Percentiles rank a stretch among this genome's conserved stretches.
phyloP scores from a whole-genome alignment of 2,888 invertebrate species.

The Orchestes rusci region DNA sequence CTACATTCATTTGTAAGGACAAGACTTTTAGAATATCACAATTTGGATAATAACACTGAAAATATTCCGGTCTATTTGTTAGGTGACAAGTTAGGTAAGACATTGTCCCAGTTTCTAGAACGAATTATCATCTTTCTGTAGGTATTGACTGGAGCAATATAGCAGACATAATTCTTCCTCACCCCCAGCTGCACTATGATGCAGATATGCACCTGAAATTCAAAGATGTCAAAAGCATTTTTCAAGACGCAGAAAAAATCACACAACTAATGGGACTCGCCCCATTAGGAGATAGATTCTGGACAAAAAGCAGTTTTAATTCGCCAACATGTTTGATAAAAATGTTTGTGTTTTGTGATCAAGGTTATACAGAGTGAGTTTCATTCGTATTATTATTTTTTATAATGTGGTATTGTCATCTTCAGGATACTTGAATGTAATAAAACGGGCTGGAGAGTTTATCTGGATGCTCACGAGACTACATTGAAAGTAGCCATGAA shows the following conservation, averaged over 20 bases:
- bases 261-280: constrained; percentile 45
- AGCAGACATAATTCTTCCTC: constrained; percentile 50
- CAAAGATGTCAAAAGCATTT: constrained; percentile 47
- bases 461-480: constrained; percentile 50
- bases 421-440: constrained; percentile 45
- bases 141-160: constrained; percentile 55
- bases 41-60: constrained; percentile 39
- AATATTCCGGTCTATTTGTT: constrained; percentile 48
- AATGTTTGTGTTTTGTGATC: constrained; percentile 48
- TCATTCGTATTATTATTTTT: constrained; percentile 3
- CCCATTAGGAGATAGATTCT: constrained; percentile 45
- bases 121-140: no score
- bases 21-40: constrained; percentile 46
- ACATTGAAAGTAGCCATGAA: constrained; percentile 43
- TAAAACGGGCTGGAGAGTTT: constrained; percentile 47
- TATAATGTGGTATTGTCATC: not conserved
- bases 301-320: constrained; percentile 45
- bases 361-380: constrained; percentile 43
- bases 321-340: constrained; percentile 42
- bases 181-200: constrained; percentile 40
- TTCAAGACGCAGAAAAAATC: constrained; percentile 46
- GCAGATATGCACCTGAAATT: constrained; percentile 31
- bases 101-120: no score
- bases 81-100: no score
- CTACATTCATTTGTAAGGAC: constrained; percentile 49